These are phyloP conservation scores for Eremophila alpestris DNA, from an alignment of 2,797 vertebrate genomes.

Conservation along the genomic window DNA sequence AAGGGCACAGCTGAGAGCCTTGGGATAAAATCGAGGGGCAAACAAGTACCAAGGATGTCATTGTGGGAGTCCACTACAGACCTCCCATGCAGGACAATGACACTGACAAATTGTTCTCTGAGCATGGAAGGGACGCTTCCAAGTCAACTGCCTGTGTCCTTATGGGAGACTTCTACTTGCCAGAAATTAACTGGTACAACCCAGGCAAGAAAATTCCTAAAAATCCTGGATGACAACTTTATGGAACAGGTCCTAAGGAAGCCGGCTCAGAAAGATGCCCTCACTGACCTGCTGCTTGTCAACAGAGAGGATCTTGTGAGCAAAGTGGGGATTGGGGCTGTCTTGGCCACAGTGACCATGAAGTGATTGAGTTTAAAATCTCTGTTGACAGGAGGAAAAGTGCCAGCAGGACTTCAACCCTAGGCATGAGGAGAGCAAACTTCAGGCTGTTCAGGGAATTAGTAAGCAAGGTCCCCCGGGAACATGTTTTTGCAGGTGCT, in stretches of 20 bases:
- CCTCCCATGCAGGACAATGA: not conserved
- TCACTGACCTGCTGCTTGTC: not conserved
- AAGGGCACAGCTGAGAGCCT: not conserved
- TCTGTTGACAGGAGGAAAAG: not conserved
- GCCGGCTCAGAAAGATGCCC: not conserved
- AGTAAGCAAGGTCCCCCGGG: not conserved
- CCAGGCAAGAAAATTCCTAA: not conserved
- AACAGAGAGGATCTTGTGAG: not conserved
- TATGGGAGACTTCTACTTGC: not conserved
- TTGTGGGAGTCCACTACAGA: fast-evolving
- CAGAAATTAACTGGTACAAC: not conserved
- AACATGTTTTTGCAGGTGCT: not conserved
- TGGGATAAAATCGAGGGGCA: not conserved
- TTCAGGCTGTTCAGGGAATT: not conserved
- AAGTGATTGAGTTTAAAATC: not conserved
- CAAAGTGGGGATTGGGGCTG: not conserved
- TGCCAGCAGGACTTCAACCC: not conserved
- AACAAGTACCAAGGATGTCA: not conserved
- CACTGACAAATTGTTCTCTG: not conserved
- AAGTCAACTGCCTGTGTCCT: not conserved
- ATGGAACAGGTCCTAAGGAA: not conserved
- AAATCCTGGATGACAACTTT: not conserved
- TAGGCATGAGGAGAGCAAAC: not conserved
- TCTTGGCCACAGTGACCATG: not conserved
- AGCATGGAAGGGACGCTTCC: fast-evolving